phyloP scores from a whole-genome alignment of 2,888 invertebrate genomes.

The Micoletzkya japonica region DNA sequence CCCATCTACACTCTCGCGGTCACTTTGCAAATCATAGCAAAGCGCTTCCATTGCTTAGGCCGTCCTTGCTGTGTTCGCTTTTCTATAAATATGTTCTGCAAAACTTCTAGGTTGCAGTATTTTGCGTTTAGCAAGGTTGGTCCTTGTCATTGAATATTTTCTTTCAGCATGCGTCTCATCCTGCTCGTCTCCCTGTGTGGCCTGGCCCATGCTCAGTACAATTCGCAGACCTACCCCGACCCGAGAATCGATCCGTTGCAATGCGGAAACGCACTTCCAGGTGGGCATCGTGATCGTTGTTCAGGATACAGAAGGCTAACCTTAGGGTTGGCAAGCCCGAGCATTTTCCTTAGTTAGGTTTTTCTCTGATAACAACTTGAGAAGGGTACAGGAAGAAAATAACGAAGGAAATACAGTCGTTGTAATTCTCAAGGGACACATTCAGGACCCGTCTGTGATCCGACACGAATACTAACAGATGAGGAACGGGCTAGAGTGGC shows the following conservation, averaged over 20 bases:
- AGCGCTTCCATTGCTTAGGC: too few species aligned
- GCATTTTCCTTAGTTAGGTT: constrained; percentile 8
- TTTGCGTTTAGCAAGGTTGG: too few species aligned
- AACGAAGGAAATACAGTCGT: background rate
- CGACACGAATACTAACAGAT: constrained; percentile 57
- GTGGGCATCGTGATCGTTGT: too few species aligned
- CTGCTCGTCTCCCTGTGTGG: constrained; percentile 15
- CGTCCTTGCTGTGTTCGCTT: too few species aligned
- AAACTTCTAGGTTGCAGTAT: too few species aligned
- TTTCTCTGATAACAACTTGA: constrained; percentile 30
- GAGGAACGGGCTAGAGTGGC: constrained; percentile 54
- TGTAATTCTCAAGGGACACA: background rate
- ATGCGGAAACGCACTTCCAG: constrained; percentile 43
- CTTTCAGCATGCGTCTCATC: constrained; percentile 7
- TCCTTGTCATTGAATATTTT: too few species aligned
- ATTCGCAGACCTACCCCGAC: constrained; percentile 59
- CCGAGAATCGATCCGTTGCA: constrained; percentile 53
- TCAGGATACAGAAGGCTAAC: too few species aligned
- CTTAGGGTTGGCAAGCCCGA: background rate
- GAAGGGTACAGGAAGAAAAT: too few species aligned
- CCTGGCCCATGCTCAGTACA: constrained; percentile 46
- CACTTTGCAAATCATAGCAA: too few species aligned
- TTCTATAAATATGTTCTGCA: too few species aligned
- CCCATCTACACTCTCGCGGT: too few species aligned
- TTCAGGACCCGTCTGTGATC: constrained; percentile 57